These are phyloP conservation scores for Cladopsammia gracilis DNA, from an alignment of 64 coral and sea anemone genomes.

Conservation along the genomic window DNA sequence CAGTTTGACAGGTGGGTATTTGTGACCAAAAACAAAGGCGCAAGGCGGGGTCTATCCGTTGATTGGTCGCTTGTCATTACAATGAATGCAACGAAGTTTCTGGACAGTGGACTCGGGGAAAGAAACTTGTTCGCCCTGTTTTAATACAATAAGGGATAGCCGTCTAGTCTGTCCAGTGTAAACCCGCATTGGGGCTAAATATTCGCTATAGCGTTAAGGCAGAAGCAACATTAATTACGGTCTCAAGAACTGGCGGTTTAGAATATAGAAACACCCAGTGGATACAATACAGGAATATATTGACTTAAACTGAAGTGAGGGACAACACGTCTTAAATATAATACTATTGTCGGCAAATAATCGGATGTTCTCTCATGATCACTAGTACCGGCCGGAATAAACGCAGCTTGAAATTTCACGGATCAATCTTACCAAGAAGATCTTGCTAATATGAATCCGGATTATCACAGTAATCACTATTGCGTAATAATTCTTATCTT, in stretches of 20 bases:
- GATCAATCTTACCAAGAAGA: neutral
- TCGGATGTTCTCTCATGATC: neutral
- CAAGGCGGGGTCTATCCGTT: neutral
- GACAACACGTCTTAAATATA: neutral
- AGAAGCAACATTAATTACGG: neutral
- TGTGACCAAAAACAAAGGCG: neutral
- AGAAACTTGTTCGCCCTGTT: too few relatives aligned
- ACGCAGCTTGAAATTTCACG: neutral
- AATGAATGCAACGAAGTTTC: neutral
- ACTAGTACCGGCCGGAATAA: neutral
- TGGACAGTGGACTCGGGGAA: neutral
- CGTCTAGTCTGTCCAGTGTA: too few relatives aligned
- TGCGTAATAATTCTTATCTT: neutral
- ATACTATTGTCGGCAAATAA: neutral
- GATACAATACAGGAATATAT: neutral
- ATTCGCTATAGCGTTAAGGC: too few relatives aligned
- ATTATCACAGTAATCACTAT: neutral
- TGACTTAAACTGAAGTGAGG: neutral
- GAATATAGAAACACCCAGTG: neutral
- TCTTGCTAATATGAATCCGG: neutral
- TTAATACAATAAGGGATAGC: too few relatives aligned
- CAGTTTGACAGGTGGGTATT: slow-evolving; percentile 4
- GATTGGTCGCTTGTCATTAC: neutral
- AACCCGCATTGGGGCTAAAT: too few relatives aligned
- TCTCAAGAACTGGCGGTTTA: neutral